Percentiles rank a stretch among this genome's conserved stretches.
Conservation (phyloP, 2,113 vertebrate genomes). For the Cephalopholis sonnerati region DNA sequence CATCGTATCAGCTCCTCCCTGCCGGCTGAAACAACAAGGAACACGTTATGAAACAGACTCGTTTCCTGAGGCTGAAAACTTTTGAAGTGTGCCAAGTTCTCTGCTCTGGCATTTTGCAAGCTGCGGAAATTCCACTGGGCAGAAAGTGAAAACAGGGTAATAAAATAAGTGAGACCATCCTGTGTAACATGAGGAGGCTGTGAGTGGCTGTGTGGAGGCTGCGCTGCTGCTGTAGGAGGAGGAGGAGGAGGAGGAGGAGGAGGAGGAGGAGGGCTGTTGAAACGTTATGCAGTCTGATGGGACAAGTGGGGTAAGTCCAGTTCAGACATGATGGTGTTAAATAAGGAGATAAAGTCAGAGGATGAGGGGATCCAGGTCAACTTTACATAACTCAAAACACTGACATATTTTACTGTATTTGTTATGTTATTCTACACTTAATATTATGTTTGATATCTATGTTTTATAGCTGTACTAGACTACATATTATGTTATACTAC, state of each 20-base stretch:
- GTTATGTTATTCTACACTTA: not conserved
- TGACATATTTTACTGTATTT: not conserved
- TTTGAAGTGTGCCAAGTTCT: not conserved
- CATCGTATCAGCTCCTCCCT: not conserved
- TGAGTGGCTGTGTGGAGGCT: not conserved
- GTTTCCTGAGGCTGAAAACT: constrained; percentile 24
- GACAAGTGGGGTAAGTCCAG: constrained; percentile 7
- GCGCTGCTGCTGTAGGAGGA: too few relatives aligned
- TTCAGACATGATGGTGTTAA: constrained; percentile 9
- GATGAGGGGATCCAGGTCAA: not conserved
- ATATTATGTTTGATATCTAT: too few relatives aligned
- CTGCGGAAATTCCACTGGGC: constrained; percentile 3
- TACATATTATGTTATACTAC: too few relatives aligned
- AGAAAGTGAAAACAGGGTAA: not conserved
- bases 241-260: too few relatives aligned
- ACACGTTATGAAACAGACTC: constrained; percentile 30
- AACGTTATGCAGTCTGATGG: not conserved
- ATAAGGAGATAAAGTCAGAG: constrained; percentile 3
- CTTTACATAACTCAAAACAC: not conserved
- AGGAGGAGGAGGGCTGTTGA: not conserved
- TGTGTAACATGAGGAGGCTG: not conserved
- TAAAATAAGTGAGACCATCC: not conserved
- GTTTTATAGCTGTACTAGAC: too few relatives aligned
- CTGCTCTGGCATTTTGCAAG: constrained; percentile 19
- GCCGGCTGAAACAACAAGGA: not conserved